Evolutionary conservation across 2,113 vertebrate species (phyloP), one percentile per base, ranked within the genome.

Genomic region (Eudyptes chrysolophus): DNA sequence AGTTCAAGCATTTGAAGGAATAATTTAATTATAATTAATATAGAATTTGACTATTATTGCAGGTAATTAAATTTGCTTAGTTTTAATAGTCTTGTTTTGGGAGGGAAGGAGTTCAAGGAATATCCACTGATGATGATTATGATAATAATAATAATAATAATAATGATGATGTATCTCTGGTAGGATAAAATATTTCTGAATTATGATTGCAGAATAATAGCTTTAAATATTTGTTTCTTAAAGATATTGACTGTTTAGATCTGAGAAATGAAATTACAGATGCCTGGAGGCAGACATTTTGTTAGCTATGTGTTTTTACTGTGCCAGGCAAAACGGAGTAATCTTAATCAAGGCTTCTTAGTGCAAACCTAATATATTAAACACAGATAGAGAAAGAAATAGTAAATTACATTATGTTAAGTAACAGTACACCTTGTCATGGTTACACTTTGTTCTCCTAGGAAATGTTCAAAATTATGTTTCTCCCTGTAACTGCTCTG

Each of bases 1-100:
- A 87, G 49, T 92, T 86, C 18, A 92, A 69, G 5, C 8, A 21
- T 90, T 85, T 84, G 87, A 94, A 91, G 16, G 48, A 92, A 77
- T 61, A 80, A 95, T 72, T 80, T 32, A 90, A 60, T 94, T 58
- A 51, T 83, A 92, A 94, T 85, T 83, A 83, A 83, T 80, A 64
- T 1, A 83, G 10, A 26, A 10, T 83, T 91, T 91, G 18, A 3
- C 17, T 80, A 68, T 72, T 86, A 83, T 38, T 75, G 13, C 10
- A 76, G 60, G n/a, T 76, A 90, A 90, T 72, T 92, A 88, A 78
- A 58, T 92, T 72, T 72, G 30, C 34, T 51, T 80, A 19, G 7
- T 84, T 89, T 86, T 60, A 86, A 68, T 80, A 32, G 21, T 48
- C n/a, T 64, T 77, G 40, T 78, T 81, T 85, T 90, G 26, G 13